Percentiles rank a stretch among this genome's conserved stretches.
phyloP scores from a whole-genome alignment of 2,797 vertebrate species.

The Cercopithecus neglectus region DNA sequence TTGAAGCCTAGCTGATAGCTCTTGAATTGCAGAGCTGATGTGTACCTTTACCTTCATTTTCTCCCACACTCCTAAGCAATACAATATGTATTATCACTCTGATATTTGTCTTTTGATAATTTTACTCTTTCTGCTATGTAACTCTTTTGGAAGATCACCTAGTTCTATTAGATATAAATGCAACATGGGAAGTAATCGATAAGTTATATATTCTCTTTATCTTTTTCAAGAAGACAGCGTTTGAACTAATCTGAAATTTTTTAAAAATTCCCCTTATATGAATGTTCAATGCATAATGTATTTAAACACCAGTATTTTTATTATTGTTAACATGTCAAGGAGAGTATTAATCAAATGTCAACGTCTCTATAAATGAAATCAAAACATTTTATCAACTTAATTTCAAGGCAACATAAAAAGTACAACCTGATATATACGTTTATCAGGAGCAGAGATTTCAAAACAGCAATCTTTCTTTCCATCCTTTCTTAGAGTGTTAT shows the following conservation, averaged over 20 bases:
- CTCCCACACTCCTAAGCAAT: conserved; percentile 79
- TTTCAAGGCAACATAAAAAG: conserved; percentile 83
- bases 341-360: conserved; percentile 83
- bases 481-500: conserved; percentile 93
- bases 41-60: conserved; percentile 79
- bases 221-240: conserved; percentile 78
- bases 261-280: conserved; percentile 67
- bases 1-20: conserved; percentile 87
- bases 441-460: conserved; percentile 96
- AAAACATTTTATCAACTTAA: conserved; percentile 85
- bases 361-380: conserved; percentile 82
- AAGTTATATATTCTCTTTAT: conserved; percentile 82
- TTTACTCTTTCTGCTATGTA: conserved; percentile 74
- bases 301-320: conserved; percentile 64
- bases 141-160: conserved; percentile 79
- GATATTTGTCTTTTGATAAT: conserved; percentile 80
- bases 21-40: conserved; percentile 82
- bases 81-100: conserved; percentile 78
- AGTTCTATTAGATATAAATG: conserved; percentile 79
- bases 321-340: conserved; percentile 75
- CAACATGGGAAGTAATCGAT: conserved; percentile 73
- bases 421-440: conserved; percentile 95
- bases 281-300: conserved; percentile 64
- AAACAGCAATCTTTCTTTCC: conserved; percentile 98
- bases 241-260: conserved; percentile 75